A percentile compares a stretch with the other conserved stretches of the same genome.
Conservation (phyloP, 2,797 vertebrate genomes). For the Pseudotriccus pelzelni region DNA sequence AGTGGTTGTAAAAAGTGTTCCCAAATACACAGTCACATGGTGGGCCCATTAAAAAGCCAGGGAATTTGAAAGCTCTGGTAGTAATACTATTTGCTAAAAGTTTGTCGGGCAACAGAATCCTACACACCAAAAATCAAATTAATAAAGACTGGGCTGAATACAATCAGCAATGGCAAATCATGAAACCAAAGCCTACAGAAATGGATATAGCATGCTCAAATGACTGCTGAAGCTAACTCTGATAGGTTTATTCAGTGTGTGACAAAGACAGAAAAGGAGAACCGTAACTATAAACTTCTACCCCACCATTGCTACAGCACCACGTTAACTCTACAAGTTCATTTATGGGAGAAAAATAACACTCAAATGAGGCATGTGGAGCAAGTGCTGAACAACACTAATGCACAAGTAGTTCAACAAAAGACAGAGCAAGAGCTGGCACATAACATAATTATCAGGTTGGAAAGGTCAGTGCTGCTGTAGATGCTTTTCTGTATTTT, state of each 20-base stretch:
- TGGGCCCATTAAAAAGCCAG: neutral
- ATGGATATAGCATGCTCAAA: neutral
- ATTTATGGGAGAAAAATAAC: neutral
- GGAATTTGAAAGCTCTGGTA: neutral
- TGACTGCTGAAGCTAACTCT: neutral
- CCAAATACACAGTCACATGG: neutral
- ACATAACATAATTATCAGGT: neutral
- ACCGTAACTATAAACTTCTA: neutral
- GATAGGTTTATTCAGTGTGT: neutral
- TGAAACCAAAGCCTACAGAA: neutral
- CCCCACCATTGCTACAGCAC: neutral
- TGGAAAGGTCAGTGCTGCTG: neutral
- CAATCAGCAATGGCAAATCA: neutral
- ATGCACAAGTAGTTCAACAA: neutral
- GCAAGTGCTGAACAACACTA: neutral
- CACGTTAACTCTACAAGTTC: neutral
- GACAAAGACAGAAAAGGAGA: neutral
- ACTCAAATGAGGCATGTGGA: neutral
- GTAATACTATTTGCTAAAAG: neutral
- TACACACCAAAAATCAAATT: neutral
- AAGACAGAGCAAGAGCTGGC: constrained; percentile 19
- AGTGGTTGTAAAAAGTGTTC: neutral
- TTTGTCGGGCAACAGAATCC: neutral
- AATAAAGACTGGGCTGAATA: neutral
- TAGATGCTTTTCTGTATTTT: neutral